Evolutionary conservation across 2,888 invertebrate genomes (phyloP), one percentile per base, ranked within the genome.

Genomic region (Drosophila mulleri): DNA sequence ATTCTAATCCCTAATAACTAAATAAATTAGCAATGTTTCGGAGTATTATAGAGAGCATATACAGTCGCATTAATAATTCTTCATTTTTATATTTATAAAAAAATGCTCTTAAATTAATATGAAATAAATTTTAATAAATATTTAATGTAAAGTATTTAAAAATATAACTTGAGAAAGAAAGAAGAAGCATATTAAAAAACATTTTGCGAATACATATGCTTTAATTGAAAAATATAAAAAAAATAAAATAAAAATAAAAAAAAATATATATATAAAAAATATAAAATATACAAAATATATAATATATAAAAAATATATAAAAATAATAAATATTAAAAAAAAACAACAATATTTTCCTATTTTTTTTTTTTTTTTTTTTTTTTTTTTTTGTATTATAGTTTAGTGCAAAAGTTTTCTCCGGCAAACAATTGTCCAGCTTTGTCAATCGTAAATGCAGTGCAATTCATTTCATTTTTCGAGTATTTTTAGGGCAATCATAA

Each of bases 401-500:
- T n/a, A 41, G 39, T 54, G 14, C n/a, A 26, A n/a, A 12, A 29
- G 11, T 41, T 41, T 23, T 39, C 23, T 26, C 26, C 23, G 11
- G 23, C 2, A 2, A 16, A 4, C 18, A n/a, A 23, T n/a, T n/a
- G 26, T 3, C 2, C n/a, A 18, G 16, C n/a, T 26, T 48, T 23
- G 11, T 35, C 8, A 54, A 47, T 35, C 8, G 41, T 56, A 57
- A 65, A 56, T 48, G 4, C 8, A 32, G 6, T n/a, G 59, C 48
- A 72, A 66, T 26, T 29, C 39, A 39, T 12, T 2, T 42, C 66
- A 62, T 67, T 80, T 76, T 35, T 47, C 35, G 26, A 39, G 32
- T 23, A 45, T 64, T 57, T 75, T 53, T 32, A 58, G 8, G 23
- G 16, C 62, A 48, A 7, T 53, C 50, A 70, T 80, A 83, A 76